phyloP scores from a whole-genome alignment of 2,797 vertebrate species.

The Falco biarmicus region DNA sequence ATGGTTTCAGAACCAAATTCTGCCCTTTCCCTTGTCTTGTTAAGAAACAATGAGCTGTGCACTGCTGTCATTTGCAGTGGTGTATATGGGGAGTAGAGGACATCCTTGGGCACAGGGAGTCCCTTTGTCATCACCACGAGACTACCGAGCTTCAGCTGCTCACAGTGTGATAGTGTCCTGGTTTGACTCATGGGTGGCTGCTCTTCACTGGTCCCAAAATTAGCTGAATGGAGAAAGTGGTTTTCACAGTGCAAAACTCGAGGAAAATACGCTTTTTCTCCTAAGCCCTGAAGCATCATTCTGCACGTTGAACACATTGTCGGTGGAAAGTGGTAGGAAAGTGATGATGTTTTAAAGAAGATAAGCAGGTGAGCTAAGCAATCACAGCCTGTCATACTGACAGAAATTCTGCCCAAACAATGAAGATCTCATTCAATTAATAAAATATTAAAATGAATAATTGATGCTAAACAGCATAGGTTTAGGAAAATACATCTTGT shows the following conservation, averaged over 20 bases:
- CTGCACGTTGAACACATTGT: neutral
- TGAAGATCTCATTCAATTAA: neutral
- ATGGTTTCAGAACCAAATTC: neutral
- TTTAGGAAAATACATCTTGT: neutral
- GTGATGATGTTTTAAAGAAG: neutral
- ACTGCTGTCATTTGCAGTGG: neutral
- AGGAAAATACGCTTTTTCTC: neutral
- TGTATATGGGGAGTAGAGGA: neutral
- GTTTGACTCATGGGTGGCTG: neutral
- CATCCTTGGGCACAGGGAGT: neutral
- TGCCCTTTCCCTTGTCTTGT: neutral
- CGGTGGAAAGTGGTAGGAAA: neutral
- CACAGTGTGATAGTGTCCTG: neutral
- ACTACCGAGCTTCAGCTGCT: neutral
- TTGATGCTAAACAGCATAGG: neutral
- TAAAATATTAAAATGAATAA: slow-evolving; percentile 3
- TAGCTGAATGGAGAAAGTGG: neutral
- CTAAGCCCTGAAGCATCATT: neutral
- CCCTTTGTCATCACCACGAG: neutral
- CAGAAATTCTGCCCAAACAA: neutral
- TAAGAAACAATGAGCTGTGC: neutral
- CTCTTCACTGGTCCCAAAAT: neutral
- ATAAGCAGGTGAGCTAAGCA: neutral
- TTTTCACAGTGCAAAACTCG: neutral
- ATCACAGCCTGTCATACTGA: neutral